Evolutionary conservation across 2,113 vertebrate species (phyloP).

Genomic region (Proterorhinus semilunaris): DNA sequence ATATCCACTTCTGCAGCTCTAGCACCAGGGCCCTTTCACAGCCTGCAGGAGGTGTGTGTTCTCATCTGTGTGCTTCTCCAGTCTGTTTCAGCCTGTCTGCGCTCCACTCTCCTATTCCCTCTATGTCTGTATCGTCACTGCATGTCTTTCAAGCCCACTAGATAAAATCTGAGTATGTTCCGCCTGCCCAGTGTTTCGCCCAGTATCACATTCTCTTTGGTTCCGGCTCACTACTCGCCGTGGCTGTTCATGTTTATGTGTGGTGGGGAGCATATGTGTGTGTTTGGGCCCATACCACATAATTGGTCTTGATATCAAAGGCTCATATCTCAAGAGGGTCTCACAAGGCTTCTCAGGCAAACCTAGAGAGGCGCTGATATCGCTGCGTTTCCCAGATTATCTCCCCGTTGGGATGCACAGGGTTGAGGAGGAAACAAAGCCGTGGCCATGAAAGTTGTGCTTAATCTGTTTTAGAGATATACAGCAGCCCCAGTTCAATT

Average conservation of each 20-base stretch:
- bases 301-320: constrained; percentile 79
- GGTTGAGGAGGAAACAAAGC: constrained; percentile 66
- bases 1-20: neutral
- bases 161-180: constrained; percentile 73
- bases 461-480: constrained; percentile 63
- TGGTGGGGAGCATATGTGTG: constrained; percentile 1
- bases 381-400: constrained; percentile 69
- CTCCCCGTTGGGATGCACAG: constrained; percentile 63
- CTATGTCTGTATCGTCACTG: constrained; percentile 49
- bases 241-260: constrained; percentile 39
- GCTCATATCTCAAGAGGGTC: constrained; percentile 72
- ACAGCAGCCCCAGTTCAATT: constrained; percentile 45
- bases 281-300: constrained; percentile 53
- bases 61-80: constrained; percentile 23
- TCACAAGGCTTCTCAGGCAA: constrained; percentile 71
- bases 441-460: constrained; percentile 61
- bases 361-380: constrained; percentile 70
- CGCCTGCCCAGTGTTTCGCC: constrained; percentile 64
- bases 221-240: constrained; percentile 54
- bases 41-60: constrained; percentile 2
- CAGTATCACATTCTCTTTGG: constrained; percentile 70
- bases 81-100: constrained; percentile 50
- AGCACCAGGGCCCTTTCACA: constrained; percentile 8
- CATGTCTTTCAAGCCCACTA: constrained; percentile 52
- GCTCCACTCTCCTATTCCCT: constrained; percentile 51